Evolutionary conservation across 2,888 invertebrate species (phyloP), one percentile per base, ranked within the genome.

Genomic region (Tetanocera ferruginea): DNA sequence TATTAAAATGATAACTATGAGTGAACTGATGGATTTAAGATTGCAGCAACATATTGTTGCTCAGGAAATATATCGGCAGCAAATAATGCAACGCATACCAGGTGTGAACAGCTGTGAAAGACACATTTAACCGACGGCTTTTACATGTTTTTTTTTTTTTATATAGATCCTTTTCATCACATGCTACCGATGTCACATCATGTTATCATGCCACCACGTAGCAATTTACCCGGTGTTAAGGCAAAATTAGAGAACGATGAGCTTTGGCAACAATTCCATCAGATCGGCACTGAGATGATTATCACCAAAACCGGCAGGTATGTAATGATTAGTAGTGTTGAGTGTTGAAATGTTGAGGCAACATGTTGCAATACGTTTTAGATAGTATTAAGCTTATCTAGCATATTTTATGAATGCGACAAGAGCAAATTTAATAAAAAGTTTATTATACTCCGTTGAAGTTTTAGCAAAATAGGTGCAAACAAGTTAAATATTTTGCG

Each of bases 231-330:
- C 3, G 89, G 88, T 31, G 88, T 88, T 66, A 87, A 93, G 76
- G 93, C 93, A 19, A 92, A 91, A 17, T 89, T 95, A 71, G 92
- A 93, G 80, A 94, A 95, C 87, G 91, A 91, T 19, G 92, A 93
- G 73, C 91, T 95, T 67, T 95, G 95, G 95, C 90, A 92, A 79
- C 91, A 94, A 81, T 95, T 95, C 89, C 93, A 94, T 85, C 91
- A 92, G 80, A 91, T 93, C 82, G 93, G 93, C 77, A 95, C 94
- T 0, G 95, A 95, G 89, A 95, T 95, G 95, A 95, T 95, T 85
- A 95, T 95, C 87, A 95, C 95, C n/a, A 95, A 95, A 86, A 92
- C 92, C 70, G 95, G 95, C 87, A 91, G 95, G 95, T 95, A 87
- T 91, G 93, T 91, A 67, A 34, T n/a, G 1, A 62, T 55, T 31